phyloP scores from a whole-genome alignment of 2,113 vertebrate species.

The Dipodomys ordii region DNA sequence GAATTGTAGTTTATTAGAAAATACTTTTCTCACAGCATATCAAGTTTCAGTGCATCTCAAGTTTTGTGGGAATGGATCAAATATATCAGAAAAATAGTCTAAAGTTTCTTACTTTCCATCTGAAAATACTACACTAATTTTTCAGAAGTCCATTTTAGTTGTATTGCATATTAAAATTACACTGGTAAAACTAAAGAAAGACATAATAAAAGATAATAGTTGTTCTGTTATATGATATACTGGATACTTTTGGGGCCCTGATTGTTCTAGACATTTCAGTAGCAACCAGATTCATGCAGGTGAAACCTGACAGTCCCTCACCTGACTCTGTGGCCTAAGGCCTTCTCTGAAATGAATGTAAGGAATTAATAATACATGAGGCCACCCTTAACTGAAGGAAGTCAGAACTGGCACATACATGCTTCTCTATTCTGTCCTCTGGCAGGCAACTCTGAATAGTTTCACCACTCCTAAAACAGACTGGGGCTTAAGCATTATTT shows the following conservation, averaged over 20 bases:
- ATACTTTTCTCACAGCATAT: slow-evolving; percentile 77
- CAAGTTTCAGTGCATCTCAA: slow-evolving; percentile 72
- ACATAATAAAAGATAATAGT: slow-evolving; percentile 28
- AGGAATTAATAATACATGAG: slow-evolving; percentile 5
- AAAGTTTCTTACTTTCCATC: slow-evolving; percentile 58
- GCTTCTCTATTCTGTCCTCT: neutral
- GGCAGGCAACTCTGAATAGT: neutral
- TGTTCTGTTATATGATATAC: neutral
- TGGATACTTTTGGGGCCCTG: neutral
- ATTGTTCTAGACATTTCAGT: neutral
- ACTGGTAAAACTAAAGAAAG: slow-evolving; percentile 47
- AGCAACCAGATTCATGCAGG: slow-evolving; percentile 10
- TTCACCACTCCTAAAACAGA: neutral
- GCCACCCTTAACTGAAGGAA: neutral
- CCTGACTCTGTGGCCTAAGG: neutral
- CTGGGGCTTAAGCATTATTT: neutral
- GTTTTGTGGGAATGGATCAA: slow-evolving; percentile 77
- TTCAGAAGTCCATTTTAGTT: slow-evolving; percentile 47
- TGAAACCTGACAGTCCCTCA: slow-evolving; percentile 32
- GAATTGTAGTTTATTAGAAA: slow-evolving; percentile 78
- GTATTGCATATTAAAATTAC: slow-evolving; percentile 13
- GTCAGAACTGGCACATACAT: slow-evolving; percentile 7
- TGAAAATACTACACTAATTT: slow-evolving; percentile 52
- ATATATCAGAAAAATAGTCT: slow-evolving; percentile 57
- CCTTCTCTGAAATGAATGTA: slow-evolving; percentile 27